phyloP scores from a whole-genome alignment of 2,888 invertebrate species.

The Cosmia pyralina region DNA sequence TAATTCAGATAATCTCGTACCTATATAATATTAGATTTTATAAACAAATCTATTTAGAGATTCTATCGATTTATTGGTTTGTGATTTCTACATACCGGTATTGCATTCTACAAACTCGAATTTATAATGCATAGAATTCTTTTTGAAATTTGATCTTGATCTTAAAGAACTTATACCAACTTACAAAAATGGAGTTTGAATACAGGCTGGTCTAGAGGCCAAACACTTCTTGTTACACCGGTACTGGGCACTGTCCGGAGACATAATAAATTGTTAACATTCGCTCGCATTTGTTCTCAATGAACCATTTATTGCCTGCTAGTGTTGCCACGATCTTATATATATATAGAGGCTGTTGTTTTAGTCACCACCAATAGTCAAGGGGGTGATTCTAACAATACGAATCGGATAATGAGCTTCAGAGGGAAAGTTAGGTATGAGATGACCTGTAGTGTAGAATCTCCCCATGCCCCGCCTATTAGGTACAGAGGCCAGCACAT shows the following conservation, averaged over 20 bases:
- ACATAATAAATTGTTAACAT: background rate
- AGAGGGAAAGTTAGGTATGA: background rate
- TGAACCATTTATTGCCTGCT: background rate
- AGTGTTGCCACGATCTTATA: background rate
- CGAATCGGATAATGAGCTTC: background rate
- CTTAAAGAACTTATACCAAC: background rate
- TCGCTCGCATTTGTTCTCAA: background rate
- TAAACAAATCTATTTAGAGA: conserved; percentile 15
- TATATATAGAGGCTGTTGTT: background rate
- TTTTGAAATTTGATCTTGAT: conserved; percentile 5
- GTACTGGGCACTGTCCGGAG: background rate
- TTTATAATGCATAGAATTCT: background rate
- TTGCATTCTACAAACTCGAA: conserved; percentile 17
- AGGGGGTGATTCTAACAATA: background rate
- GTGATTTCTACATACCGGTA: conserved; percentile 8
- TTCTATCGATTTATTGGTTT: conserved; percentile 8
- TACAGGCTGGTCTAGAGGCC: background rate
- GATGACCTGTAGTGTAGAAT: no score
- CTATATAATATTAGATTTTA: background rate
- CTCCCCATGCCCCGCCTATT: no score
- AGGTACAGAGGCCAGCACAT: no score
- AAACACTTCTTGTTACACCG: background rate
- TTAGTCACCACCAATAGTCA: background rate
- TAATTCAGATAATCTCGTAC: conserved; percentile 27
- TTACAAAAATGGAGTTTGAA: background rate